Evolutionary conservation across 2,797 vertebrate species (phyloP), one percentile per base, ranked within the genome.

Genomic region (Sebastes trivittatus): DNA sequence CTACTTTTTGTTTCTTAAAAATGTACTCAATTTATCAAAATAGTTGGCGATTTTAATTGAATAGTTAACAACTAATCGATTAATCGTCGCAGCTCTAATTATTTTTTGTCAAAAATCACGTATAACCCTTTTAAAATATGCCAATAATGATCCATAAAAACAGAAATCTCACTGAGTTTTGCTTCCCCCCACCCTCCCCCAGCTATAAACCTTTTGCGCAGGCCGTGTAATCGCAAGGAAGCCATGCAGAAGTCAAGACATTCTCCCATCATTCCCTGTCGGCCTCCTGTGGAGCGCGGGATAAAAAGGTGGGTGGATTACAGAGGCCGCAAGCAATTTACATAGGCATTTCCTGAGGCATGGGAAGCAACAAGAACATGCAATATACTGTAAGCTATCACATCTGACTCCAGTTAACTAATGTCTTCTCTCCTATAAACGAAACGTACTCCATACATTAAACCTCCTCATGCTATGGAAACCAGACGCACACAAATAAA

Each of bases 281-380:
- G 3, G 72, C 27, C 76, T 82, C 85, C 72, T 64, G 0, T 30
- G 58, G 52, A 78, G 82, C 75, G 23, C 55, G 30, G 78, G 80
- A 82, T 76, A 69, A 72, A 72, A 64, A 78, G 42, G 74, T 66
- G 66, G 77, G 77, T 27, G 78, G 82, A 84, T 79, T 76, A 77
- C 55, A 3, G 16, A 55, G 54, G 22, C 65, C 18, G 4, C 70
- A 56, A 72, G 83, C 56, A 16, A 85, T 82, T 84, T 72, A 60
- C 55, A 62, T 11, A 23, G 68, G 72, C 79, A 82, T 85, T 85
- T 92, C 84, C 86, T 62, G 49, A 64, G 49, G 73, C 80, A 64
- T 36, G 55, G 54, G 76, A 87, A 83, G 56, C 78, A 52, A 10
- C 66, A 11, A 5, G 11, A 80, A 63, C 34, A 34, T 5, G 2